These are phyloP conservation scores for Diplodus puntazzo DNA, from an alignment of 2,797 vertebrate genomes.

Conservation along the genomic window DNA sequence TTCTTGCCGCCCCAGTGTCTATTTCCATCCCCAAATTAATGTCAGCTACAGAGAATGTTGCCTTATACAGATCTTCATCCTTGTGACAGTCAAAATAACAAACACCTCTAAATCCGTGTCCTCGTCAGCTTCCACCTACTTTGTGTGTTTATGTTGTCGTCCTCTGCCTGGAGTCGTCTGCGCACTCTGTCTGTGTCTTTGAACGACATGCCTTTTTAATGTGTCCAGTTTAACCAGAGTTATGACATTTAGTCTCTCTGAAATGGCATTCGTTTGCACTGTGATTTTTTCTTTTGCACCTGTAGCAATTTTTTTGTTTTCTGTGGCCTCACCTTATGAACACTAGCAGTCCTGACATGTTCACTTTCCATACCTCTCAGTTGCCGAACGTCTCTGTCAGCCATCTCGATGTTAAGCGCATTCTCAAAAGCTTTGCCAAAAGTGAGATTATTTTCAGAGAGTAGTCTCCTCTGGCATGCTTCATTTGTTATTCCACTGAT, in stretches of 20 bases:
- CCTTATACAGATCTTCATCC: too few relatives aligned
- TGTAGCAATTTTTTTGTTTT: background rate
- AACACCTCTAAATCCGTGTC: background rate
- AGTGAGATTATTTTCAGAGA: too few relatives aligned
- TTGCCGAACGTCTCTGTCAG: too few relatives aligned
- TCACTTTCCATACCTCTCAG: background rate
- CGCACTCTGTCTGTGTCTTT: background rate
- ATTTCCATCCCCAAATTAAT: background rate
- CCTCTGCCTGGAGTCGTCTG: background rate
- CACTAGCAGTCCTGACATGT: background rate
- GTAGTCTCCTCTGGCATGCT: too few relatives aligned
- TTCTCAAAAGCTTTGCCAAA: too few relatives aligned
- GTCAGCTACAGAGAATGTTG: too few relatives aligned
- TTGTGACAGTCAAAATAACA: background rate
- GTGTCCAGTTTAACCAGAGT: background rate
- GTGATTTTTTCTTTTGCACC: background rate
- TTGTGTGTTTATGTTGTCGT: background rate
- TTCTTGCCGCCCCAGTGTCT: background rate
- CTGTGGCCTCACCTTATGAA: background rate
- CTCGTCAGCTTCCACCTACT: background rate
- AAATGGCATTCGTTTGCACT: background rate
- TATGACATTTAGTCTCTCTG: conserved; percentile 1
- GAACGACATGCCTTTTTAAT: background rate
- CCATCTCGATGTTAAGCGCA: too few relatives aligned
- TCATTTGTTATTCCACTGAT: too few relatives aligned